Base-by-base conservation (phyloP, 1,140 invertebrate species). In the Brachionus sp. region DNA sequence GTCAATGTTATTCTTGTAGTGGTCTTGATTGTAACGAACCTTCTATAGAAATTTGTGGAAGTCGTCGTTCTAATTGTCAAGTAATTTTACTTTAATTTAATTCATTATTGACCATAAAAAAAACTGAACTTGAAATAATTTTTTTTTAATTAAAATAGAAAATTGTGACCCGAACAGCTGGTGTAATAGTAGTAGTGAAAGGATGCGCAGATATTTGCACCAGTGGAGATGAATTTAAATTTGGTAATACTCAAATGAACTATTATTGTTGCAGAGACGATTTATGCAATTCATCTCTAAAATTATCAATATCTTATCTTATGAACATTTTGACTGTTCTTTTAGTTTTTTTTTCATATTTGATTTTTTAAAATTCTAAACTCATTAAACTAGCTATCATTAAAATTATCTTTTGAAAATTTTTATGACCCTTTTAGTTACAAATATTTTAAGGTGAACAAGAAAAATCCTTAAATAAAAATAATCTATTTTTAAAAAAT, bases 171-270 rank as follows among this genome's bases (percentile, higher is more conserved):
- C 9, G 19, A 75, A 75, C 70, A 29, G 70, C 39, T 12, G 70
- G 70, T 25, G 70, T 75, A 12, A 75, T 23, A 25, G 25, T 75
- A 23, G 25, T 25, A 23, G 39, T 46, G 10, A 75, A 75, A 75
- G 70, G 70, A 23, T 75, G 70, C 33, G 19, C 70, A 12, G 70
- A 75, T 33, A 46, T 75, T 46, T 75, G 70, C 13, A 46, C 23
- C 10, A 29, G 25, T 75, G 70, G 70, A 46, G 39, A 46, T 13
- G 70, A 75, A 75, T 75, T 75, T 29, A 75, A 25, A 75, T 46
- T 75, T 46, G 70, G 70, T 25, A 42, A 12, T 9, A 75, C 25
- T 25, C 39, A 44, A 44, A 25, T 75, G 13, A 75, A 44, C n/a
- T 75, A 75, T 46, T 46, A 29, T 50, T 75, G 70, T 75, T 75